Percentiles rank a stretch among this genome's conserved stretches.
Conservation (phyloP, 1,140 invertebrate species). For the Drosophila burlai region DNA sequence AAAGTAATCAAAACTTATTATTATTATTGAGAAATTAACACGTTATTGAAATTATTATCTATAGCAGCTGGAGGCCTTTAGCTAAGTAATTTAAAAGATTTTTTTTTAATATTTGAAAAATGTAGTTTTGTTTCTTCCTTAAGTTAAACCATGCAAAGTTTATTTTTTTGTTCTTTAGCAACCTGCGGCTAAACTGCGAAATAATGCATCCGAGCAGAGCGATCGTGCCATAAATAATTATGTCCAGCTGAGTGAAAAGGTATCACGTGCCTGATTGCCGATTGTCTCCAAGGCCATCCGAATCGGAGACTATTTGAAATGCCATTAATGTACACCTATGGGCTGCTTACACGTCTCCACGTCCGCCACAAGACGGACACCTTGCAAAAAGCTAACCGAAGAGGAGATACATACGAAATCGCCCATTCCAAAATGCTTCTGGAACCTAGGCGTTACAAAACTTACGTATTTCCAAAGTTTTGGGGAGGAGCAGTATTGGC, state of each 20-base stretch:
- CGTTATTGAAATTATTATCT: too few species aligned
- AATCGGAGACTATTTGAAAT: slow-evolving; percentile 43
- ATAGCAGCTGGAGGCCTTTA: too few species aligned
- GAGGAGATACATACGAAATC: slow-evolving; percentile 16
- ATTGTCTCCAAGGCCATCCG: slow-evolving; percentile 28
- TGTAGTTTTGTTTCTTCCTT: too few species aligned
- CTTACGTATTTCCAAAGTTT: slow-evolving; percentile 5
- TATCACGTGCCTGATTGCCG: slow-evolving; percentile 29
- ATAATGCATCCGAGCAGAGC: slow-evolving; percentile 12
- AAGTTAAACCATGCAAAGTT: too few species aligned
- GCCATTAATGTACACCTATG: slow-evolving; percentile 46
- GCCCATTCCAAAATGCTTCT: slow-evolving; percentile 32
- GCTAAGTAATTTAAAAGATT: too few species aligned
- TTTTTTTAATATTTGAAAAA: too few species aligned
- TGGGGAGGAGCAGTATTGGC: neutral
- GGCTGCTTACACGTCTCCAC: slow-evolving; percentile 36
- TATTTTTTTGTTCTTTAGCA: neutral
- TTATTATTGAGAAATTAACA: too few species aligned
- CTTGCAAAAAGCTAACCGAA: slow-evolving; percentile 40
- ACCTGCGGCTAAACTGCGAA: neutral
- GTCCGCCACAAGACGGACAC: slow-evolving; percentile 45
- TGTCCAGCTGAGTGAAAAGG: slow-evolving; percentile 14
- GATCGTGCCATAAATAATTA: slow-evolving; percentile 40
- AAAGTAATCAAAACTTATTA: too few species aligned
- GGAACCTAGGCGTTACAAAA: slow-evolving; percentile 29